These are phyloP conservation scores for Seira ritae DNA, from an alignment of 2,888 invertebrate genomes.

Conservation along the genomic window DNA sequence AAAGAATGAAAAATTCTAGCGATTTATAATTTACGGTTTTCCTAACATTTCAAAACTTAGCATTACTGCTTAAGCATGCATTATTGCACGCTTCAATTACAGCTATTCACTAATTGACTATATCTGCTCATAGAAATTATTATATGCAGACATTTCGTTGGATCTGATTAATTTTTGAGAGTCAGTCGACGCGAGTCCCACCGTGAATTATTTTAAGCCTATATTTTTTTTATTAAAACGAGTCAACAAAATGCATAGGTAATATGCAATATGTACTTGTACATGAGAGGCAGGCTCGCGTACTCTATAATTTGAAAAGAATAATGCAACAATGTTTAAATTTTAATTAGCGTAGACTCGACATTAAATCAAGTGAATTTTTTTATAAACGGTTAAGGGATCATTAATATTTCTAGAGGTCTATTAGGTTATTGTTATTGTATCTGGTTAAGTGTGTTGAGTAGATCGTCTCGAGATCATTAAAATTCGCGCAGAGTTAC, in stretches of 20 bases:
- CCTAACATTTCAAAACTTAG: no score
- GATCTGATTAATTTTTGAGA: not conserved
- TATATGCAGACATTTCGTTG: not conserved
- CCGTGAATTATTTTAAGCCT: not conserved
- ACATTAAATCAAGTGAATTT: not conserved
- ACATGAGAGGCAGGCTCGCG: no score
- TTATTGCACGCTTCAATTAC: slow-evolving; percentile 3
- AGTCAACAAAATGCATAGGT: not conserved
- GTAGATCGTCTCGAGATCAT: no score
- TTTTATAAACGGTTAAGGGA: not conserved
- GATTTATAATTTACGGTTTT: no score
- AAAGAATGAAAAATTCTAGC: no score
- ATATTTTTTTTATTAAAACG: not conserved
- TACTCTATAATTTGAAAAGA: no score
- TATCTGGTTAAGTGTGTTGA: no score
- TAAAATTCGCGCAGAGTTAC: not conserved
- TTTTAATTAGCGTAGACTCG: not conserved
- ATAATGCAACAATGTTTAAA: not conserved
- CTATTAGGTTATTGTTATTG: not conserved
- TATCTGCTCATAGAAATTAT: not conserved
- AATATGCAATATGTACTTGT: not conserved
- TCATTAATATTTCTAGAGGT: not conserved
- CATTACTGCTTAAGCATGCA: not conserved
- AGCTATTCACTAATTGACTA: slow-evolving; percentile 1
- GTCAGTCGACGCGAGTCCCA: no score